Evolutionary conservation across 2,888 invertebrate species (phyloP), one percentile per base, ranked within the genome.

Genomic region (Apocheima hispidaria): DNA sequence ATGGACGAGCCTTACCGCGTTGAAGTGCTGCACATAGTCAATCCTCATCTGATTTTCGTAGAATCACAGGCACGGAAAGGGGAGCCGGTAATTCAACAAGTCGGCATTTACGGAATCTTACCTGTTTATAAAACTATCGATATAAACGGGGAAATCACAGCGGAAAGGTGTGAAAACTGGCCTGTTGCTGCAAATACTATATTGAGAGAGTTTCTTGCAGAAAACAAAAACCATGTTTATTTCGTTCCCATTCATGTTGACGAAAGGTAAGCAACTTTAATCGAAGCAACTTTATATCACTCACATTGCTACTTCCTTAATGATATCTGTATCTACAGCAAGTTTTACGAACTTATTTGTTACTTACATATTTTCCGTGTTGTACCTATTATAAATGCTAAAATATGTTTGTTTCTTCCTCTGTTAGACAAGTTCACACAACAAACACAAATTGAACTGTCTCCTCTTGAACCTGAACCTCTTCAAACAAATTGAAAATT

Each of bases 1-100:
- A 62, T 62, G 61, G 61, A 62, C 21, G 61, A 56, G 26, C 35
- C 48, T 1, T 52, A 57, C 21, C 48, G 35, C 2, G 35, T 62
- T 5, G 56, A 56, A 30, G 56, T 62, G 20, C 35, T 62, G 2
- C 48, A 62, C 30, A 41, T 57, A 4, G 56, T 62, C 1, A 62
- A 57, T 36, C 61, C 61, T 2, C 56, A 62, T 21, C 12, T 62
- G 18, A 56, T 62, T 7, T 56, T 48, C 21, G 36, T 62, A 0
- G 61, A 62, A 36, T 41, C 52, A 26, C 46, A 41, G 9, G 23
- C 1, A 2, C 12, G 23, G 14, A n/a, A 36, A 20, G 35, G 41
- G 6, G 44, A 0, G 2, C 52, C 52, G 41, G 28, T 48, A 5
- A 56, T 62, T 4, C 35, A 62, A 30, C 56, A 62, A 62, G 41